Conservation (phyloP, 2,888 invertebrate species). For the Carcina quercana region DNA sequence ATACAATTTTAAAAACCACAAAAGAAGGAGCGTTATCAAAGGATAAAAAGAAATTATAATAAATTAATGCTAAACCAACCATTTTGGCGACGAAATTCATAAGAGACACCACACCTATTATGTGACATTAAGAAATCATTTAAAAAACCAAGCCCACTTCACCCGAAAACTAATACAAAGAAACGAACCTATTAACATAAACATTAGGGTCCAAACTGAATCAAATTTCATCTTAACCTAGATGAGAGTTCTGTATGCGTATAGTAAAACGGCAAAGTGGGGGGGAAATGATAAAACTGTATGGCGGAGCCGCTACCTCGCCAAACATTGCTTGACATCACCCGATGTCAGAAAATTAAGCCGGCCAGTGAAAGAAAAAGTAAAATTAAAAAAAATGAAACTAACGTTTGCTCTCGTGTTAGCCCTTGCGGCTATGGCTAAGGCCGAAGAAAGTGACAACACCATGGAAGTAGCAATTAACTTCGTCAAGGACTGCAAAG, state of each 20-base stretch:
- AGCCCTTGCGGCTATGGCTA: conserved; percentile 52
- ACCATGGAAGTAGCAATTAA: conserved; percentile 77
- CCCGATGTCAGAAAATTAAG: conserved; percentile 53
- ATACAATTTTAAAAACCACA: too few species aligned
- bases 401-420: conserved; percentile 41
- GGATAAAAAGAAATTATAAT: too few species aligned
- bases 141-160: conserved; percentile 9
- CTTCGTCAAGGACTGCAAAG: conserved; percentile 81
- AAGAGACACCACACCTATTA: too few species aligned
- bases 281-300: conserved; percentile 67
- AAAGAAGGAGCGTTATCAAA: too few species aligned
- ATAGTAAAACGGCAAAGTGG: conserved; percentile 42
- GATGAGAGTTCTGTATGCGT: conserved; percentile 37
- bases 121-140: conserved; percentile 13
- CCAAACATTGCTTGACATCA: conserved; percentile 64
- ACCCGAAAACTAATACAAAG: conserved; percentile 21
- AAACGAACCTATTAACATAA: conserved; percentile 37
- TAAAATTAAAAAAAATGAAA: conserved; percentile 43
- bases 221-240: conserved; percentile 50
- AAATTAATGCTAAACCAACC: too few species aligned
- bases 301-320: conserved; percentile 38
- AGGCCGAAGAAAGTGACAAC: conserved; percentile 65
- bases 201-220: conserved; percentile 46
- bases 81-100: too few species aligned
- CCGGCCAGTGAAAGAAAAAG: conserved; percentile 22